phyloP scores from a whole-genome alignment of 1,140 invertebrate genomes.

The Bombus confusus region DNA sequence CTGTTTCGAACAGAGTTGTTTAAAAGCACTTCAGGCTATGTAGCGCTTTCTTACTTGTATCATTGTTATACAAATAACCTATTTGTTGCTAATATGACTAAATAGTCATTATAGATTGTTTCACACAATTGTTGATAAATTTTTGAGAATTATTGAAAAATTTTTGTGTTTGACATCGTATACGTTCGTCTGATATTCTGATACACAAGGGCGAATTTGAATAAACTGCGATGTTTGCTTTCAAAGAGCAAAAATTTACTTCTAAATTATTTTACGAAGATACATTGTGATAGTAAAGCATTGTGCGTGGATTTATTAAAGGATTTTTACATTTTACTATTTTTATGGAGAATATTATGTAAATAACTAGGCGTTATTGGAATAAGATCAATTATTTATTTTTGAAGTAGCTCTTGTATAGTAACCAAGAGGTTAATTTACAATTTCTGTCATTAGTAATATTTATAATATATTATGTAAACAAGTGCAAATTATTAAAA shows the following conservation, averaged over 20 bases:
- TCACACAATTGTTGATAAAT: not conserved
- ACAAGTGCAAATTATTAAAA: too few relatives aligned
- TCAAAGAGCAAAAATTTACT: not conserved
- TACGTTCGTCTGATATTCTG: not conserved
- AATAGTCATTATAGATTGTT: not conserved
- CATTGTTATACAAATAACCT: not conserved
- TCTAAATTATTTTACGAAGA: not conserved
- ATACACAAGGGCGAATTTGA: not conserved
- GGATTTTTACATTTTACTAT: too few relatives aligned
- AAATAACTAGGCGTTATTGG: not conserved
- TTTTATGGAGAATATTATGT: not conserved
- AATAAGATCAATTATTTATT: not conserved
- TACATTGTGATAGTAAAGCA: too few relatives aligned
- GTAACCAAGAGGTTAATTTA: not conserved
- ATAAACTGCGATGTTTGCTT: not conserved
- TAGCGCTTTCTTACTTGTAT: not conserved
- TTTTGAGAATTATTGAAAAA: not conserved
- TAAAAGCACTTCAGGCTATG: constrained; percentile 7
- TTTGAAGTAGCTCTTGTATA: too few relatives aligned
- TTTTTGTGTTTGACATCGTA: not conserved
- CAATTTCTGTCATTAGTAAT: not conserved
- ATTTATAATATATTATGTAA: too few relatives aligned
- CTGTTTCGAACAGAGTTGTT: not conserved
- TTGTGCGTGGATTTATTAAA: too few relatives aligned
- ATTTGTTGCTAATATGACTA: not conserved